Evolutionary conservation across 2,888 invertebrate genomes (phyloP), one percentile per base, ranked within the genome.

Genomic region (Microctonus brassicae): DNA sequence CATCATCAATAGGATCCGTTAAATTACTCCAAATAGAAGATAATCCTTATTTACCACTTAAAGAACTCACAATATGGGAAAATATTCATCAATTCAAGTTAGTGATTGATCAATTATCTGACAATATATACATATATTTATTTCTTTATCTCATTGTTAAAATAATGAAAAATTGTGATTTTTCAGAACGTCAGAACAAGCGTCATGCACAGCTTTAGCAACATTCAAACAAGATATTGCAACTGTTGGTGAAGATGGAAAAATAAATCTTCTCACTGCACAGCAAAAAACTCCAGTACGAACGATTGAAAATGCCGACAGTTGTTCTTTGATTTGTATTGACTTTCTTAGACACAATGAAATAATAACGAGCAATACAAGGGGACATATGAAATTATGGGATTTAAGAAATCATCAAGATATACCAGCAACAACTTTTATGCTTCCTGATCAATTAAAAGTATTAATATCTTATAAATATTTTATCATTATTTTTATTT

Each of bases 331-430:
- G 60, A 92, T 94, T 81, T 92, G 94, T 69, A 91, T 95, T 0
- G 91, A 92, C 77, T 97, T 94, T 86, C 89, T 96, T 22, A 94
- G 92, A 76, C 91, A 92, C 81, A 90, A 90, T 78, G 92, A 95
- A 90, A 90, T 96, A 26, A 90, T 97, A 57, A 94, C 95, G 0
- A 95, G 95, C 20, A 97, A 97, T 87, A 89, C 94, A n/a, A 89
- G 95, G 83, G 97, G 97, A 0, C 94, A 96, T 81, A 93, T 97
- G 90, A 96, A 97, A 86, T 92, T 96, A 72, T 97, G 95, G 92
- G 97, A 97, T 85, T 88, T 96, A 9, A 90, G 96, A 75, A 90
- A 90, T 34, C 86, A 90, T 11, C 88, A 89, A 2, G 90, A 93
- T 80, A 90, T 91, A 74, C 93, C 95, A 1, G 88, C 90, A 0